Percentiles rank a stretch among this genome's conserved stretches.
Evolutionary conservation across 1,140 invertebrate genomes (phyloP).

Genomic region (Drosophila melanica): DNA sequence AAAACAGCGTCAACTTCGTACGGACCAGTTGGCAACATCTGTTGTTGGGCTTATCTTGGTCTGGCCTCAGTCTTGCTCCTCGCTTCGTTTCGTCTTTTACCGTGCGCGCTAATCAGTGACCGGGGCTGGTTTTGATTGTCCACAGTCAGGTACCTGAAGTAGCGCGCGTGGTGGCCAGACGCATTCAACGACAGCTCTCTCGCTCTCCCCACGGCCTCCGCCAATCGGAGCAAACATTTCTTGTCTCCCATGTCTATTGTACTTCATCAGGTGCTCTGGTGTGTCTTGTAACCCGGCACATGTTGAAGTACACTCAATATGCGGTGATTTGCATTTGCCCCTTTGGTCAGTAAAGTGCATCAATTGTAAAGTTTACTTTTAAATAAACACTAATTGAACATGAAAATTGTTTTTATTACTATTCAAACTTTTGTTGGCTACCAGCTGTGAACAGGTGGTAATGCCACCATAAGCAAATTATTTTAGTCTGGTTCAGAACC

Average conservation of each 20-base stretch:
- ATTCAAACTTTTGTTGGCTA: not conserved
- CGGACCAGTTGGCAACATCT: slow-evolving; percentile 55
- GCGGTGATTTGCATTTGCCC: slow-evolving; percentile 68
- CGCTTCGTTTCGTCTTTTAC: slow-evolving; percentile 65
- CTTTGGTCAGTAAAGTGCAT: not conserved
- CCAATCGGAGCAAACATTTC: slow-evolving; percentile 10
- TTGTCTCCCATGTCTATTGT: slow-evolving; percentile 95
- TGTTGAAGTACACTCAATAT: slow-evolving; percentile 97
- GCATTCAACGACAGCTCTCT: slow-evolving; percentile 34
- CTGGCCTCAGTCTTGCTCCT: slow-evolving; percentile 7
- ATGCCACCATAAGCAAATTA: not conserved
- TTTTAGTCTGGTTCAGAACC: not conserved
- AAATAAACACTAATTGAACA: slow-evolving; percentile 7
- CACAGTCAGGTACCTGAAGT: slow-evolving; percentile 98
- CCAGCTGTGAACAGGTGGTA: slow-evolving; percentile 1
- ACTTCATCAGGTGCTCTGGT: slow-evolving; percentile 99
- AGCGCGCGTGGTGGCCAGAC: slow-evolving; percentile 92
- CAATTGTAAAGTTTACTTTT: not conserved
- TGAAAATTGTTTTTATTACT: not conserved
- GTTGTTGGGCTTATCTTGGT: slow-evolving; percentile 68
- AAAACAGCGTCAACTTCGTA: slow-evolving; percentile 29
- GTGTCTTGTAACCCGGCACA: slow-evolving; percentile 93
- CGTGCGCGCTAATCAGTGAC: slow-evolving; percentile 90
- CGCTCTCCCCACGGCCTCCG: not conserved
- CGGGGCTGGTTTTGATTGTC: slow-evolving; percentile 86